These are phyloP conservation scores for Anguilla pacifica DNA, from an alignment of 2,797 vertebrate genomes.

Conservation along the genomic window DNA sequence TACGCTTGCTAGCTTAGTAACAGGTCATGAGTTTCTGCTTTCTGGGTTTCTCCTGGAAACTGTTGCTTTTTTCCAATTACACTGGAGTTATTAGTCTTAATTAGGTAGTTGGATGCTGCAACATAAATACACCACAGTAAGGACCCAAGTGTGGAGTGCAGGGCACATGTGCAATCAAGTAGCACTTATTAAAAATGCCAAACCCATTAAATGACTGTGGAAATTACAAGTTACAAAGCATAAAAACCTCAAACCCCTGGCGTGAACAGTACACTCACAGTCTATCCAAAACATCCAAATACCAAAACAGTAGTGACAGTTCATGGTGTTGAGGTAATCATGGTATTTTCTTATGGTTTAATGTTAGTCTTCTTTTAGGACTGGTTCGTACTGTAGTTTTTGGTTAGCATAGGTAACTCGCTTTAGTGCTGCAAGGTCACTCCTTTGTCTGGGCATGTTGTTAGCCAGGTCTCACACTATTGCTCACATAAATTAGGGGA, in stretches of 20 bases:
- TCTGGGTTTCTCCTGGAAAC: not conserved
- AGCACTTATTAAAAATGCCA: conserved; percentile 6
- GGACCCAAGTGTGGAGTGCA: not conserved
- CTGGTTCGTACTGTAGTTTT: not conserved
- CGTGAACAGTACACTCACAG: not conserved
- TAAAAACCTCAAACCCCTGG: not conserved
- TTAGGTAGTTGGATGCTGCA: not conserved
- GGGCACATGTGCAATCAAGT: not conserved
- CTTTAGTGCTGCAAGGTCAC: not conserved
- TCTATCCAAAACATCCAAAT: not conserved
- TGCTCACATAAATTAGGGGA: not conserved
- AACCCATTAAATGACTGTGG: not conserved
- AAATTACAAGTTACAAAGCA: not conserved
- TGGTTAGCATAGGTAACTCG: not conserved
- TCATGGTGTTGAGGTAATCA: not conserved
- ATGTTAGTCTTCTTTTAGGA: not conserved
- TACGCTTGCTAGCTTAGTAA: not conserved
- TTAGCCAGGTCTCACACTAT: not conserved
- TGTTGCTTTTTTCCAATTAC: not conserved
- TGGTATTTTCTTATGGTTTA: not conserved
- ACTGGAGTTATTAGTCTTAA: not conserved
- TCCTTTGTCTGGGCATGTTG: not conserved
- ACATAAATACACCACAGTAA: not conserved
- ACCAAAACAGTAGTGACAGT: not conserved
- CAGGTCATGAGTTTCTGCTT: not conserved